A percentile compares a stretch with the other conserved stretches of the same genome.
phyloP scores from a whole-genome alignment of 2,888 invertebrate species.

The Xylota sylvarum region DNA sequence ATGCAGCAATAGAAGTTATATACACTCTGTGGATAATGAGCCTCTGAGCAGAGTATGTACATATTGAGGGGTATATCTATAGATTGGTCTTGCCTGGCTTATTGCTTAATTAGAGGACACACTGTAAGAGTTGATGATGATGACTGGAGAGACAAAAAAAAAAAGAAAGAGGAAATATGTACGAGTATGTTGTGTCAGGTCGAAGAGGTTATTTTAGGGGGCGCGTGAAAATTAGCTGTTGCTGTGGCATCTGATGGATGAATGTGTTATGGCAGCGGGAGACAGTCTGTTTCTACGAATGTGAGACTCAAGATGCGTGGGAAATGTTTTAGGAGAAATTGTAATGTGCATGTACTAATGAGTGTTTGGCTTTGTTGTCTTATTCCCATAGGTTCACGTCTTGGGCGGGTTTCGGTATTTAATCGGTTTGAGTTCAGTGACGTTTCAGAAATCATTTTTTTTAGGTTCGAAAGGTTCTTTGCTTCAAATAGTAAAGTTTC shows the following conservation, averaged over 20 bases:
- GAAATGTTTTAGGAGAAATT: conserved; percentile 19
- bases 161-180: background rate
- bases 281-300: background rate
- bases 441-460: no score
- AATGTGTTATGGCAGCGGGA: conserved; percentile 2
- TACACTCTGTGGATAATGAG: conserved; percentile 21
- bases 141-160: background rate
- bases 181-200: conserved; percentile 45
- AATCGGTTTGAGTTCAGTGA: no score
- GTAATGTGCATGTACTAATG: background rate
- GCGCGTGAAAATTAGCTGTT: conserved; percentile 49
- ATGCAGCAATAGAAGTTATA: conserved; percentile 30
- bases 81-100: background rate
- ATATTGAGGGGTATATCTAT: background rate
- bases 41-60: background rate
- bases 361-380: background rate
- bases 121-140: conserved; percentile 1
- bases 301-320: conserved; percentile 32
- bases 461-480: no score
- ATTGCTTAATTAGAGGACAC: conserved; percentile 59
- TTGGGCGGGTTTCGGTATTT: background rate
- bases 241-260: background rate
- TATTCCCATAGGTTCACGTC: background rate
- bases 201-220: conserved; percentile 33
- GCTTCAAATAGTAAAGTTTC: no score